Evolutionary conservation across 1,140 invertebrate genomes (phyloP), one percentile per base, ranked within the genome.

Genomic region (Pseudobourletiella spinata): DNA sequence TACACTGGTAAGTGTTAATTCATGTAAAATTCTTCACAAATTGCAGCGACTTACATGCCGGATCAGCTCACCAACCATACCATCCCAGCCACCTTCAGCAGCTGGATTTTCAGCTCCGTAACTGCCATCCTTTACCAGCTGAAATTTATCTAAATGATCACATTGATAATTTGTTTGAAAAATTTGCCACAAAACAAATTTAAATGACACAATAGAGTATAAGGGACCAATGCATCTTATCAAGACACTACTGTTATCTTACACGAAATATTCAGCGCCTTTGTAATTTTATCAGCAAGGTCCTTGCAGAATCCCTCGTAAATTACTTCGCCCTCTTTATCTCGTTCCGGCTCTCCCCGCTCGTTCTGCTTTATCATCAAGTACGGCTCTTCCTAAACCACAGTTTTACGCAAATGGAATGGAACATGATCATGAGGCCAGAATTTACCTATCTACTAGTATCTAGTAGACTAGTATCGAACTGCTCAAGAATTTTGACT

Each of bases 291-390:
- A 70, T 92, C 88, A 1, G 89, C 84, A 6, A 97, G 80, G 74
- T 97, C 94, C 72, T 95, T 93, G 75, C 89, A 94, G 73, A 95
- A 97, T 24, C 95, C 95, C 74, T 96, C 88, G 73, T 86, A 95
- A 29, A 82, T 77, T 60, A 91, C 87, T 71, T 95, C 91, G 2
- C 88, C 90, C 24, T 59, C 22, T 28, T 43, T 75, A 16, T 32
- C 25, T 24, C 52, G 30, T 24, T 46, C 50, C 3, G 50, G 39
- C 6, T 88, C 84, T 2, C 84, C 85, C 1, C 76, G 76, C 42
- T 67, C 62, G 22, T 84, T 80, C 70, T 81, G 81, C 65, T 79
- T 82, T 63, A 81, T 73, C 85, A 93, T 93, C 52, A 95, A 84
- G 70, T 94, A 97, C 1, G 88, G 88, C 55, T 86, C 83, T 71